Base-by-base conservation (phyloP, 2,113 vertebrate genomes). In the Eleginops maclovinus region DNA sequence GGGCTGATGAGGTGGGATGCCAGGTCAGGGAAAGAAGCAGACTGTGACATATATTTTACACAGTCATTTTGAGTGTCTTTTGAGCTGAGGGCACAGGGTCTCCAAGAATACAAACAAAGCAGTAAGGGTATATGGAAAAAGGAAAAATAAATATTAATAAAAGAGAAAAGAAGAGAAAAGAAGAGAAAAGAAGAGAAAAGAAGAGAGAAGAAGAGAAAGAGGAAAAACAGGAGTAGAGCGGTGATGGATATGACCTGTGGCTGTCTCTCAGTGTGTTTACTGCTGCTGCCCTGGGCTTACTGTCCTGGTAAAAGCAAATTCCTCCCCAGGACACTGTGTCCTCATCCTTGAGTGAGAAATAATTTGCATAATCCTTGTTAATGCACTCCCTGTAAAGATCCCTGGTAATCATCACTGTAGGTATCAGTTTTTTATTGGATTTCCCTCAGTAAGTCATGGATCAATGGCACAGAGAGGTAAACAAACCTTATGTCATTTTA, bases 341-440 rank as follows among this genome's bases (percentile, higher is more conserved):
- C 63, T 86, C 61, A 72, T 64, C 47, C 71, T 63, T 56, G 55
- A 51, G 77, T 2, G 3, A 31, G 36, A 63, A 46, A 0, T 13
- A 36, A 83, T 87, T 82, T 74, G 71, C 76, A 85, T 88, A 84
- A 88, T 88, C 84, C 82, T 59, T 66, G 65, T 59, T 44, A 80
- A 69, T 53, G 64, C 56, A 28, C 41, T n/a, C 60, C 0, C 51
- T 22, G 71, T 65, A 75, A 72, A 79, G 73, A 79, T 67, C 54
- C 66, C 53, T 31, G 3, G n/a, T 3, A 66, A 81, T 71, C 55
- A 60, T 63, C 16, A 0, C 68, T 8, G 9, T 6, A 72, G 60
- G 73, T 69, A 73, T 85, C 74, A 40, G 15, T 72, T 75, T 77
- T n/a, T 36, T 59, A 17, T 67, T 56, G 0, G 59, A 54, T 22